phyloP scores from a whole-genome alignment of 2,797 vertebrate species.

The Danio kyathit region DNA sequence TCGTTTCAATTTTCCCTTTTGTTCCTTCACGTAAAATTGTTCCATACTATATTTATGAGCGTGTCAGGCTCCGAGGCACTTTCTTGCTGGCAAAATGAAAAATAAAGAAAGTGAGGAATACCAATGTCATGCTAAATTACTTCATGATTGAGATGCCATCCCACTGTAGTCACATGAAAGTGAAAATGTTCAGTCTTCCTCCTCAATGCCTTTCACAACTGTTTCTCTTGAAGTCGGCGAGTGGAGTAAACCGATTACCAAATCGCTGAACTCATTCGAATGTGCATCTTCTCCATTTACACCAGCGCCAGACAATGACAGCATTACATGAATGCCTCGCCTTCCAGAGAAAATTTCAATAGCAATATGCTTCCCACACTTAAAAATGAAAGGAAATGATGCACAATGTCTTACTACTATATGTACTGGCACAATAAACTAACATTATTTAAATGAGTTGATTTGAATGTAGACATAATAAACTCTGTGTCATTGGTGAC shows the following conservation, averaged over 20 bases:
- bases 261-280: slow-evolving; percentile 12
- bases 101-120: slow-evolving; percentile 44
- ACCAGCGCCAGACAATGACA: neutral
- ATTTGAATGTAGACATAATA: too few relatives aligned
- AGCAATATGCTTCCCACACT: neutral
- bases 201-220: slow-evolving; percentile 4
- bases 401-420: neutral
- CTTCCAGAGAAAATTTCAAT: neutral
- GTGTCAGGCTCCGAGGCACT: slow-evolving; percentile 27
- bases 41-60: slow-evolving; percentile 36
- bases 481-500: too few relatives aligned
- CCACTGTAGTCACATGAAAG: slow-evolving; percentile 29
- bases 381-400: neutral
- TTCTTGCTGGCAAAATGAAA: slow-evolving; percentile 25
- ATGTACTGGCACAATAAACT: neutral
- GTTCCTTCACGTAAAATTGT: slow-evolving; percentile 13
- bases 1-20: neutral
- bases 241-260: slow-evolving; percentile 10
- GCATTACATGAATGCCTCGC: neutral
- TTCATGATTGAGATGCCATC: slow-evolving; percentile 34
- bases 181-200: slow-evolving; percentile 25
- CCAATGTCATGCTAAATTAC: slow-evolving; percentile 48
- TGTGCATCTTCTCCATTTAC: neutral
- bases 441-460: too few relatives aligned
- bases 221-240: slow-evolving; percentile 4